Evolutionary conservation across 2,113 vertebrate genomes (phyloP).

Genomic region (Rhinogobius similis): DNA sequence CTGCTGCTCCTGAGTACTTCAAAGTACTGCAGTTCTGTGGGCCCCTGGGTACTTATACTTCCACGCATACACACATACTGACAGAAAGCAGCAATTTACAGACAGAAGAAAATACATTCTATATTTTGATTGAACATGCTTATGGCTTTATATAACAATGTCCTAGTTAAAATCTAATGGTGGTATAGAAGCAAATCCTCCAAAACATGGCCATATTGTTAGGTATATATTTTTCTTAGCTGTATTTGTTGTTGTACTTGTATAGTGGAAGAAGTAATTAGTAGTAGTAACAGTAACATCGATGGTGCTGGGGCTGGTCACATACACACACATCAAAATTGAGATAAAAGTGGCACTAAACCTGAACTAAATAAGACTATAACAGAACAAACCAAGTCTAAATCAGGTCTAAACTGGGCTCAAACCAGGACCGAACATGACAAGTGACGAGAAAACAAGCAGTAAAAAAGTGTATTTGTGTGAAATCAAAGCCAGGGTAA

Average conservation of each 20-base stretch:
- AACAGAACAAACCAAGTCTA: no score
- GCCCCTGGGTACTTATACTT: neutral
- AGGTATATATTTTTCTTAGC: neutral
- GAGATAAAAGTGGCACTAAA: no score
- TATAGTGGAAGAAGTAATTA: neutral
- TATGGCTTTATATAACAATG: neutral
- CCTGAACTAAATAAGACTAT: no score
- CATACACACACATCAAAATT: no score
- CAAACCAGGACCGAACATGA: no score
- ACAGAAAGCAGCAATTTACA: neutral
- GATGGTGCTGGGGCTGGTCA: no score
- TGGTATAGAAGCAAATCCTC: no score
- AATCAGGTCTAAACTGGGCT: no score
- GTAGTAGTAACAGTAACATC: neutral
- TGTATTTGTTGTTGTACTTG: neutral
- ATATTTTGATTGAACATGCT: neutral
- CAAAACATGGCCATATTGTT: no score
- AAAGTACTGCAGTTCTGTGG: neutral
- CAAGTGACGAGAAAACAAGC: no score
- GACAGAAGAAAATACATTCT: neutral
- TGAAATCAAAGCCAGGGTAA: no score
- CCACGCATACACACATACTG: neutral
- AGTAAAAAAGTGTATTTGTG: no score
- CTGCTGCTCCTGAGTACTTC: slow-evolving; percentile 12
- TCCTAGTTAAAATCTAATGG: neutral